phyloP scores from a whole-genome alignment of 2,797 vertebrate species.

The Diceros bicornis region DNA sequence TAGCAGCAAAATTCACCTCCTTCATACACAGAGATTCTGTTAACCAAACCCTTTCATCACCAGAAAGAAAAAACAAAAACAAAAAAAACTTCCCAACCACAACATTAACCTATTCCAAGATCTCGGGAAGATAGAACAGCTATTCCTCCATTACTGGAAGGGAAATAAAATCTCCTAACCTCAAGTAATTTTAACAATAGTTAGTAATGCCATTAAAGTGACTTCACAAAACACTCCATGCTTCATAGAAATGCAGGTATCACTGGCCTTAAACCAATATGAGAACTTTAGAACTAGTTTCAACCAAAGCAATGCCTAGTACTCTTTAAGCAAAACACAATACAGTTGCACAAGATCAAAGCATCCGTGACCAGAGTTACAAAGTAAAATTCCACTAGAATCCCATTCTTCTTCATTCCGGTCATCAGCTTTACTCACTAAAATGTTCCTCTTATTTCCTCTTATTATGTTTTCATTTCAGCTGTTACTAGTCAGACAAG shows the following conservation, averaged over 20 bases:
- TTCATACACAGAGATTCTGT: constrained; percentile 55
- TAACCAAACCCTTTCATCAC: constrained; percentile 28
- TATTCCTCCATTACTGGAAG: constrained; percentile 23
- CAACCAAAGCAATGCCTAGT: constrained; percentile 51
- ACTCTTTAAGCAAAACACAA: constrained; percentile 40
- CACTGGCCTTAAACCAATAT: neutral
- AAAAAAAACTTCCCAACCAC: neutral
- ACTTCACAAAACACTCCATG: constrained; percentile 51
- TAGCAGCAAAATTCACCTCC: constrained; percentile 35
- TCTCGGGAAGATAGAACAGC: constrained; percentile 47
- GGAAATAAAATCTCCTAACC: constrained; percentile 62
- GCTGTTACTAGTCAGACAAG: constrained; percentile 7
- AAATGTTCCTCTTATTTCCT: constrained; percentile 24
- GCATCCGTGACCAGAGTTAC: neutral
- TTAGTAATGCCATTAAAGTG: constrained; percentile 42
- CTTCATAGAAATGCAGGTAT: constrained; percentile 36
- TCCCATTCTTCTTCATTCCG: neutral
- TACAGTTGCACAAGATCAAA: constrained; percentile 58
- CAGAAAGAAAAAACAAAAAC: neutral
- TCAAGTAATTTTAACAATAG: constrained; percentile 57
- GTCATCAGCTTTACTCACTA: constrained; percentile 55
- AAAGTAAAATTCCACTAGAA: constrained; percentile 47
- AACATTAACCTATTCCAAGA: constrained; percentile 64
- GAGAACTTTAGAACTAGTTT: constrained; percentile 39
- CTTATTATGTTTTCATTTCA: constrained; percentile 65